phyloP scores from a whole-genome alignment of 2,888 invertebrate species.

The Corbicula japonica region DNA sequence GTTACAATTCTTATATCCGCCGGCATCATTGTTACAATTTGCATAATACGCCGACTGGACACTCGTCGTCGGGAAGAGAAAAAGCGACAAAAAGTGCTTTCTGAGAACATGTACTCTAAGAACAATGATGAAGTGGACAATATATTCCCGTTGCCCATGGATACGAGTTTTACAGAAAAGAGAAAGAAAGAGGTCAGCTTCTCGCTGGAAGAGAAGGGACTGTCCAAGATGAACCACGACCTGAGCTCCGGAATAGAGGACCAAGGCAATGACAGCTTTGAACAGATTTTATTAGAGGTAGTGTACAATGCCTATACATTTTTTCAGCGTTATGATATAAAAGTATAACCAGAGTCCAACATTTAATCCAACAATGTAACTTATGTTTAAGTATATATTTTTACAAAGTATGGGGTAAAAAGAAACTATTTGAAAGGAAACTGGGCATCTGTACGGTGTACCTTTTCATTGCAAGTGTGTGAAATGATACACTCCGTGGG shows the following conservation, averaged over 20 bases:
- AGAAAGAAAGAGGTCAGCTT: slow-evolving; percentile 74
- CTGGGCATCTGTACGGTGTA: too few relatives aligned
- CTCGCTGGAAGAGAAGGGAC: slow-evolving; percentile 62
- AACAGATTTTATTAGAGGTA: slow-evolving; percentile 59
- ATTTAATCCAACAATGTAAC: too few relatives aligned
- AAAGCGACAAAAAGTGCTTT: slow-evolving; percentile 53
- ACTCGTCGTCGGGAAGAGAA: slow-evolving; percentile 36
- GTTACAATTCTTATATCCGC: slow-evolving; percentile 67
- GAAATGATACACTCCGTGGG: too few relatives aligned
- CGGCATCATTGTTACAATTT: slow-evolving; percentile 69
- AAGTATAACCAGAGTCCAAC: too few relatives aligned
- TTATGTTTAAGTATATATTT: too few relatives aligned
- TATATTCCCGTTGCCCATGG: slow-evolving; percentile 65
- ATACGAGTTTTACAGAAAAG: slow-evolving; percentile 58
- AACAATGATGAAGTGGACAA: slow-evolving; percentile 65
- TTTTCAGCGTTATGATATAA: too few relatives aligned
- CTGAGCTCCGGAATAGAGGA: slow-evolving; percentile 23
- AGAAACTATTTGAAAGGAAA: too few relatives aligned
- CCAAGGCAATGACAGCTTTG: slow-evolving; percentile 55
- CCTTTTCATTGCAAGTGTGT: too few relatives aligned
- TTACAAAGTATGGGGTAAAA: too few relatives aligned
- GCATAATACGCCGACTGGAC: slow-evolving; percentile 69
- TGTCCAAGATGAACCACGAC: slow-evolving; percentile 16
- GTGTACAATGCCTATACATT: too few relatives aligned
- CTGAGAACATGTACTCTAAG: slow-evolving; percentile 63